These are phyloP conservation scores for Sinocyclocheilus maitianheensis DNA, from an alignment of 2,113 vertebrate genomes.

Conservation along the genomic window DNA sequence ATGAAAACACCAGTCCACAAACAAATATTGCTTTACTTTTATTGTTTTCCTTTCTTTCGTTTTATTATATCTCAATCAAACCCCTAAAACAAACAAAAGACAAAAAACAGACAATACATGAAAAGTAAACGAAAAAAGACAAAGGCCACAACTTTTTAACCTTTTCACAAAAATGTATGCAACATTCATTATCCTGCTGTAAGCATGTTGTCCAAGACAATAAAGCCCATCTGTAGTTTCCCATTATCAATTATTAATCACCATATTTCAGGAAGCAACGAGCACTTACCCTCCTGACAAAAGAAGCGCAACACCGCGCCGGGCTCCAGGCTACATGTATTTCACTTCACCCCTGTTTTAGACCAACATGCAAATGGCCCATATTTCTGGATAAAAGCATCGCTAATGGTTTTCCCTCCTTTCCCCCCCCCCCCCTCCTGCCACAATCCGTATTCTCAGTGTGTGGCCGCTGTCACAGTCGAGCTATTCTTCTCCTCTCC, in stretches of 20 bases:
- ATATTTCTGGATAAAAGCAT: constrained; percentile 28
- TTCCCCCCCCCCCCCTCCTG: not conserved
- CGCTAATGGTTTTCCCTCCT: constrained; percentile 30
- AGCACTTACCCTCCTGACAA: constrained; percentile 41
- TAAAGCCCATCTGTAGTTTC: not conserved
- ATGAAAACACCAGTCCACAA: not conserved
- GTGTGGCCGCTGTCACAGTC: constrained; percentile 30
- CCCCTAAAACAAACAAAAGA: not conserved
- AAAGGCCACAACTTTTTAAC: not conserved
- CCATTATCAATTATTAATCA: constrained; percentile 23
- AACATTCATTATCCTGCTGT: not conserved
- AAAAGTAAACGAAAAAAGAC: not conserved
- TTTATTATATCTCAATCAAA: not conserved
- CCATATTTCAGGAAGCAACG: constrained; percentile 26
- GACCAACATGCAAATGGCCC: constrained; percentile 39
- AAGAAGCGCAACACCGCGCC: not conserved
- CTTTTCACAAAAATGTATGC: not conserved
- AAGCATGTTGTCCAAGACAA: not conserved
- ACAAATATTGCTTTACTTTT: not conserved
- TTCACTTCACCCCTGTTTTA: constrained; percentile 27
- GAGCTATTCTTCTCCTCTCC: constrained; percentile 30
- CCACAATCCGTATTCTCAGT: constrained; percentile 19
- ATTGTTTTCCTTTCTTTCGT: not conserved
- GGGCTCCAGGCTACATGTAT: constrained; percentile 29
- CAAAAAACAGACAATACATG: not conserved